phyloP scores from a whole-genome alignment of 2,888 invertebrate species.

The Coelinius sp. region DNA sequence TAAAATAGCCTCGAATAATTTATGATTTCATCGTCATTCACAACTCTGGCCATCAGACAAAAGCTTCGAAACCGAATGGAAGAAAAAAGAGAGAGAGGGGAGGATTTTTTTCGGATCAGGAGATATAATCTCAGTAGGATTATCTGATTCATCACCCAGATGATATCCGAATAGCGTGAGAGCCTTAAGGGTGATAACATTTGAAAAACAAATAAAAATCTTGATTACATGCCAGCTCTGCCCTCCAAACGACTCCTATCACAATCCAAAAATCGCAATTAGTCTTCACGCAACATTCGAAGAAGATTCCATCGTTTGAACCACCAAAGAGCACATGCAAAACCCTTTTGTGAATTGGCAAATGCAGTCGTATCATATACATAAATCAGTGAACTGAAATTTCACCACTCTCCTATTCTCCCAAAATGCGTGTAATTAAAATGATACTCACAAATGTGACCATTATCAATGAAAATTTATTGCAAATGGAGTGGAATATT shows the following conservation, averaged over 20 bases:
- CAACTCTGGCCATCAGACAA: no score
- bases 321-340: background rate
- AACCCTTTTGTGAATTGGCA: background rate
- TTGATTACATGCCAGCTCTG: background rate
- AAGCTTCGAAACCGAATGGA: no score
- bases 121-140: no score
- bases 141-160: no score
- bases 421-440: background rate
- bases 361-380: background rate
- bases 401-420: background rate
- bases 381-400: conserved; percentile 6
- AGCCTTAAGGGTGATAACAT: no score
- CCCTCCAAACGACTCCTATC: background rate
- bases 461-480: background rate
- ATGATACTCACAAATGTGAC: background rate
- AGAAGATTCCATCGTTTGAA: background rate
- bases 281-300: background rate
- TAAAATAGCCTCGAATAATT: background rate
- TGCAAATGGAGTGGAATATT: background rate
- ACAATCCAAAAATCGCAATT: conserved; percentile 1
- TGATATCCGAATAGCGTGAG: no score
- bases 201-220: no score
- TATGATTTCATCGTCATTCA: no score
- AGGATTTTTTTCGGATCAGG: no score
- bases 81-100: no score